Conservation (phyloP, 2,113 vertebrate genomes). For the Prunella himalayana region DNA sequence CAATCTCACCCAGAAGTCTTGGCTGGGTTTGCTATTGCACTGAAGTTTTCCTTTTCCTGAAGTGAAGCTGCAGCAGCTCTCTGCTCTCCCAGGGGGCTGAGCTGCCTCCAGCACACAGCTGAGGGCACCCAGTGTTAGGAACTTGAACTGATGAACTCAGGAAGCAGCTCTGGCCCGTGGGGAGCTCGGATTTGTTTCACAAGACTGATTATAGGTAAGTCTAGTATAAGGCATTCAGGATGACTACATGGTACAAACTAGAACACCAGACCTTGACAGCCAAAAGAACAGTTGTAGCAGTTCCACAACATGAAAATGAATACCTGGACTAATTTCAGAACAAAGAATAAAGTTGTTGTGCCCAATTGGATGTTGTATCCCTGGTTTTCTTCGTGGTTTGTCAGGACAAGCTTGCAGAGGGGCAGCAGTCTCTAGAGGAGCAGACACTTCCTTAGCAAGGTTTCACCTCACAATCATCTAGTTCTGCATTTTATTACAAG, state of each 20-base stretch:
- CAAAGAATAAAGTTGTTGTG: neutral
- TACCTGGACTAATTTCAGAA: neutral
- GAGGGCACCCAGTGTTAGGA: accelerated
- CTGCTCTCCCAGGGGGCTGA: neutral
- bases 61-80: neutral
- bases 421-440: neutral
- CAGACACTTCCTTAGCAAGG: neutral
- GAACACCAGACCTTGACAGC: neutral
- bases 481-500: constrained; percentile 71
- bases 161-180: neutral
- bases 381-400: neutral
- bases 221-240: neutral
- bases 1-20: neutral
- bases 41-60: neutral
- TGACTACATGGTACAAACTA: neutral
- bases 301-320: neutral
- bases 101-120: neutral
- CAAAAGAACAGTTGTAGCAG: neutral
- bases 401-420: neutral
- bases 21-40: neutral
- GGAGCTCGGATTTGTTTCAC: accelerated
- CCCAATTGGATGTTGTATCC: accelerated
- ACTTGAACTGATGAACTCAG: neutral
- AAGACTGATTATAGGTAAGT: neutral
- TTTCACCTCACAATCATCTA: neutral